These are phyloP conservation scores for Prunella himalayana DNA, from an alignment of 2,113 vertebrate species.

Conservation along the genomic window DNA sequence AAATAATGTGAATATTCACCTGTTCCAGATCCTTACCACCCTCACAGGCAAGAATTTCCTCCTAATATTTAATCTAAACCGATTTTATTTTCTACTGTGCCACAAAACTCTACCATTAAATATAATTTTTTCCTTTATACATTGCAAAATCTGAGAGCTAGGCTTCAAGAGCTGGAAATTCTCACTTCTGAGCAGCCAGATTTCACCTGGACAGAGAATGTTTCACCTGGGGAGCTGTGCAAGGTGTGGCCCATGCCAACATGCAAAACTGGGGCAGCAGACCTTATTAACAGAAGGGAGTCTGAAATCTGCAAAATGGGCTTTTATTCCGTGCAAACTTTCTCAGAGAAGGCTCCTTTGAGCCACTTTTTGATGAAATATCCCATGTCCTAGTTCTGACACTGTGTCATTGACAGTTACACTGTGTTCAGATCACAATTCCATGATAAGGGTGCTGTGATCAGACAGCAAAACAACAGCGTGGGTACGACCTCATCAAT, in stretches of 20 bases:
- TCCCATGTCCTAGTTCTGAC: neutral
- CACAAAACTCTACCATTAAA: neutral
- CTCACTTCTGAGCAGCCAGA: neutral
- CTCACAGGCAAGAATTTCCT: neutral
- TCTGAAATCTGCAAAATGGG: accelerated
- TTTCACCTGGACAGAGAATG: accelerated
- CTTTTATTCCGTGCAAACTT: neutral
- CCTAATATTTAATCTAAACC: neutral
- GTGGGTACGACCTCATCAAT: neutral
- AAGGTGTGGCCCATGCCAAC: neutral
- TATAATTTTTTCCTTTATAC: neutral
- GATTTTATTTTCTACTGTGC: too few relatives aligned
- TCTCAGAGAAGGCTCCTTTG: neutral
- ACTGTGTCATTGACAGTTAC: neutral
- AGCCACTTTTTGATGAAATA: neutral
- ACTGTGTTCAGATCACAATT: neutral
- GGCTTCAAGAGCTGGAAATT: neutral
- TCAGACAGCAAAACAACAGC: neutral
- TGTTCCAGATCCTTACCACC: neutral
- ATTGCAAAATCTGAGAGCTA: neutral
- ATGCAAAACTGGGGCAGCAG: accelerated
- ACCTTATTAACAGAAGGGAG: accelerated
- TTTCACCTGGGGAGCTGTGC: neutral
- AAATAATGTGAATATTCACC: neutral
- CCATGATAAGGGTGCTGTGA: neutral